Conservation (phyloP, 2,888 invertebrate species). For the Lepidochrysops patricia region DNA sequence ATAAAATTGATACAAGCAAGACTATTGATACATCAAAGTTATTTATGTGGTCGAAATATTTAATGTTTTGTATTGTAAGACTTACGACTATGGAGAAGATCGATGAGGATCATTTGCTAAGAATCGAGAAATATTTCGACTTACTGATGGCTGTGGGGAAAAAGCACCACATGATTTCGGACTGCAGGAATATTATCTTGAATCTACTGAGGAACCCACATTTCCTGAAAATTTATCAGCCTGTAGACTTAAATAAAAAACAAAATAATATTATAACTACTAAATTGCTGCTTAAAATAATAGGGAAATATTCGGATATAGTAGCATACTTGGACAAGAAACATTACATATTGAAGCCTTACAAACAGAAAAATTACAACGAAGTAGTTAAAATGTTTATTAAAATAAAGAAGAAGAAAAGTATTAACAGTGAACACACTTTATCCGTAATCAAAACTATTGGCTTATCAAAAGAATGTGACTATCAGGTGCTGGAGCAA, state of each 20-base stretch:
- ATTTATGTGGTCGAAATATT: constrained; percentile 57
- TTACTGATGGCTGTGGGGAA: constrained; percentile 44
- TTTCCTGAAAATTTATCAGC: constrained; percentile 51
- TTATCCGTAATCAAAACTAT: constrained; percentile 55
- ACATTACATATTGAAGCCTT: constrained; percentile 57
- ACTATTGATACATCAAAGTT: constrained; percentile 48
- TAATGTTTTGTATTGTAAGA: constrained; percentile 52
- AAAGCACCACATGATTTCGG: constrained; percentile 42
- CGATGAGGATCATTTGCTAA: constrained; percentile 36
- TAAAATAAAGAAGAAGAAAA: constrained; percentile 57
- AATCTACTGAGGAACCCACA: constrained; percentile 55
- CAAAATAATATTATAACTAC: constrained; percentile 43
- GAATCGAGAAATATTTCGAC: constrained; percentile 43
- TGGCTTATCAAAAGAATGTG: constrained; percentile 53
- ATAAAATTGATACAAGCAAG: constrained; percentile 35
- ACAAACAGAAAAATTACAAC: constrained; percentile 69
- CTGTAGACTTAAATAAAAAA: constrained; percentile 45
- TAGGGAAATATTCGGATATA: constrained; percentile 41
- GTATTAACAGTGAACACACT: constrained; percentile 45
- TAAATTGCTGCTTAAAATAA: constrained; percentile 45
- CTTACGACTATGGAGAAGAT: constrained; percentile 45
- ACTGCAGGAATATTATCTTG: constrained; percentile 44
- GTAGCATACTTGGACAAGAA: constrained; percentile 45
- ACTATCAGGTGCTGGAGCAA: constrained; percentile 51
- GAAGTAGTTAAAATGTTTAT: constrained; percentile 59